Evolutionary conservation across 2,797 vertebrate genomes (phyloP), one percentile per base, ranked within the genome.

Genomic region (Gymnothorax reevesii): DNA sequence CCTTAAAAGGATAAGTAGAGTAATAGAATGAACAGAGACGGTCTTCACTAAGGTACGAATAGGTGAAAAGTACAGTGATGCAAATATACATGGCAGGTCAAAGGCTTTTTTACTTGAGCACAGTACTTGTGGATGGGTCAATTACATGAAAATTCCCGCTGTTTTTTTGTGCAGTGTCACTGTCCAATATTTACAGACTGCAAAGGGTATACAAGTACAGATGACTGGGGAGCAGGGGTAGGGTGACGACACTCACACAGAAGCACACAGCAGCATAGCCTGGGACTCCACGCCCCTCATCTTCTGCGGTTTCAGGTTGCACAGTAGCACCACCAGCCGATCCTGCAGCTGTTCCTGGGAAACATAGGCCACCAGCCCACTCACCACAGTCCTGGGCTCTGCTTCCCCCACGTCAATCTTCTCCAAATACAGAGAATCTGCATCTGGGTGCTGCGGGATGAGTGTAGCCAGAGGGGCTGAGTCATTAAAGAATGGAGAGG

Each of bases 281-380:
- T 98, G 97, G 0, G 98, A 99, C 93, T 99, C 98, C 0, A 99
- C 95, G 0, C 98, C 98, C 55, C 98, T 94, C 98, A 99, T 99
- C 94, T 99, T 99, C 96, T 99, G 98, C 60, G 98, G 96, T 89
- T 98, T 99, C 86, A 99, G 94, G 85, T 99, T 99, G 93, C 98
- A 99, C 2, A 99, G 94, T 91, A 99, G 88, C 91, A 99, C 92
- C 91, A 99, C 98, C 87, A 96, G 93, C 86, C 98, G 94, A 91
- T 97, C 97, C 93, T 97, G 97, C 60, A 99, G 93, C 59, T 97
- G 95, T 90, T 98, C 97, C 92, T 91, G 94, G 54, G 97, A 94
- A 54, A 99, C 86, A 0, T 96, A 98, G 84, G 97, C 97, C 88
- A 99, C 98, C 91, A 99, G 94, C 82, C 98, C 98, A 0, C 99